Evolutionary conservation across 2,888 invertebrate species (phyloP).

Genomic region (Branchellion lobata): DNA sequence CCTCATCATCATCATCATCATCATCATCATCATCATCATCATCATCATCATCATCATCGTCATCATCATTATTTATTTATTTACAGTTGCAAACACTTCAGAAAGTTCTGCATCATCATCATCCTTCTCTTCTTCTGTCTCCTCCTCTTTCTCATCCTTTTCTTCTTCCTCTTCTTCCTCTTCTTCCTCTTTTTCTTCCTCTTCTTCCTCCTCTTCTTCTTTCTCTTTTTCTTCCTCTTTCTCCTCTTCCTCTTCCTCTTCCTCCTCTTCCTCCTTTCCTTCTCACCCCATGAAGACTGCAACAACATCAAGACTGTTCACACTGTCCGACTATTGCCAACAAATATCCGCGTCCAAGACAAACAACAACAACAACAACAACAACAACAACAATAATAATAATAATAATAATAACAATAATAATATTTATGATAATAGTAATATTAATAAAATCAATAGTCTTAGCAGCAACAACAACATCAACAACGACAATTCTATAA

Average conservation of each 20-base stretch:
- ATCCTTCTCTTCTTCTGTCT: not conserved
- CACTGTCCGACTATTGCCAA: not conserved
- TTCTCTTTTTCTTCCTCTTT: not conserved
- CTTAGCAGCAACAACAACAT: not conserved
- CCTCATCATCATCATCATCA: too few species aligned
- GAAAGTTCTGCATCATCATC: not conserved
- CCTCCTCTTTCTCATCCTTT: not conserved
- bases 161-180: not conserved
- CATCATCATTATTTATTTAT: too few species aligned
- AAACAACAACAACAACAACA: not conserved
- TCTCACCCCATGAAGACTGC: not conserved
- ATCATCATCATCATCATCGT: not conserved
- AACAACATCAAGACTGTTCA: not conserved
- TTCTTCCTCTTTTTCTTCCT: not conserved
- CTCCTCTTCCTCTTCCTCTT: too few species aligned
- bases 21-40: not conserved
- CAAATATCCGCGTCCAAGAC: not conserved
- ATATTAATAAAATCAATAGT: not conserved
- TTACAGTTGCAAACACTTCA: slow-evolving; percentile 5
- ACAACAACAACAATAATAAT: not conserved
- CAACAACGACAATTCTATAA: not conserved
- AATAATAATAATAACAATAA: not conserved
- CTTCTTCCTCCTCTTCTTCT: not conserved
- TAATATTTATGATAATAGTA: not conserved
- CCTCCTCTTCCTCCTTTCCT: not conserved